phyloP scores from a whole-genome alignment of 2,888 invertebrate genomes.

The Scaptomyza parva region DNA sequence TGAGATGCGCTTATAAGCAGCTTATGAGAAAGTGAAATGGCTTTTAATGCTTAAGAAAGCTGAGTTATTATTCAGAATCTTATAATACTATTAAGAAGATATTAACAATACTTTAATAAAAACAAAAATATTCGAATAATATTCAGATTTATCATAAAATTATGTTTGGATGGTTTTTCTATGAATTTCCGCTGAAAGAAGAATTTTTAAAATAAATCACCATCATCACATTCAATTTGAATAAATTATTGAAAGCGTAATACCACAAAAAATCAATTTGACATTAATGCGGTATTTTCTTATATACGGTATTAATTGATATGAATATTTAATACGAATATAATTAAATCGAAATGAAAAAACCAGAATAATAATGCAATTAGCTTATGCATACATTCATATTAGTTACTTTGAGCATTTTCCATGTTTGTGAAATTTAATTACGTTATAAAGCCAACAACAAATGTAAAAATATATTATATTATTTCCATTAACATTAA shows the following conservation, averaged over 20 bases:
- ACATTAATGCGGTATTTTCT: constrained; percentile 7
- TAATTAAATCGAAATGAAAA: constrained; percentile 32
- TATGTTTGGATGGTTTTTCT: background rate
- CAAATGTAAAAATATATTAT: constrained; percentile 34
- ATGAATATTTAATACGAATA: constrained; percentile 58
- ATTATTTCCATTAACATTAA: constrained; percentile 26
- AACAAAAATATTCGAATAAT: constrained; percentile 9
- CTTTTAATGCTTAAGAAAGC: background rate
- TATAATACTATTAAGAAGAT: constrained; percentile 26
- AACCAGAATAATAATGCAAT: constrained; percentile 37
- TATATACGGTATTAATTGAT: constrained; percentile 41
- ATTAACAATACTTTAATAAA: constrained; percentile 9
- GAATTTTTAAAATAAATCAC: background rate
- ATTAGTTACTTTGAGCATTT: constrained; percentile 28
- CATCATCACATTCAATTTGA: constrained; percentile 44
- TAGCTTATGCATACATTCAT: constrained; percentile 56
- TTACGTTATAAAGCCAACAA: constrained; percentile 40
- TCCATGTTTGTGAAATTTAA: constrained; percentile 38
- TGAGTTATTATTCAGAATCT: constrained; percentile 1
- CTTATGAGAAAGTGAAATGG: constrained; percentile 28
- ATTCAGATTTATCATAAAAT: background rate
- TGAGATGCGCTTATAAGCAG: constrained; percentile 14
- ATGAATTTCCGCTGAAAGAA: background rate
- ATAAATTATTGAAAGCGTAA: constrained; percentile 20
- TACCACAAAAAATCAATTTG: constrained; percentile 17